phyloP scores from a whole-genome alignment of 2,888 invertebrate genomes.

The Allygus modestus region DNA sequence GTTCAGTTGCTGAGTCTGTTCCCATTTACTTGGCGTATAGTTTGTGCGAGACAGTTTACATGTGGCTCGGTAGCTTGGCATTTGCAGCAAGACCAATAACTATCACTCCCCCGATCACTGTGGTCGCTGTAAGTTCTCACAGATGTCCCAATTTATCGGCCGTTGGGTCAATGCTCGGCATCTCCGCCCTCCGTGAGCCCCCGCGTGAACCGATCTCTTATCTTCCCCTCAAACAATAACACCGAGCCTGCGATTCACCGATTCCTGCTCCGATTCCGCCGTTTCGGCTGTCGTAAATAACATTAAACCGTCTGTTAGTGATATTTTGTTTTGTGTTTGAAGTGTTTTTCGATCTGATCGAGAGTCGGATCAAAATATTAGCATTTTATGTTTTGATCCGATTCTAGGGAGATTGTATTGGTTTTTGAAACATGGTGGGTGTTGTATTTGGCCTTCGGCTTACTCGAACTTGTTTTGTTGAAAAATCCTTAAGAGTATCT shows the following conservation, averaged over 20 bases:
- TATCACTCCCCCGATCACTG: no score
- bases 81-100: no score
- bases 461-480: no score
- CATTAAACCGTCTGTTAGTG: slow-evolving; percentile 28
- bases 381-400: background rate
- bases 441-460: no score
- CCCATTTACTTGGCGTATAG: no score
- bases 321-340: slow-evolving; percentile 22
- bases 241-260: background rate
- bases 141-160: background rate
- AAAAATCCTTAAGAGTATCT: no score
- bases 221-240: slow-evolving; percentile 19
- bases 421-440: no score
- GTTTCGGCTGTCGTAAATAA: slow-evolving; percentile 30
- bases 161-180: slow-evolving; percentile 13
- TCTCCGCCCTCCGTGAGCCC: slow-evolving; percentile 11
- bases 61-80: no score
- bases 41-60: no score
- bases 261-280: slow-evolving; percentile 15
- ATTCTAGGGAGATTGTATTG: background rate
- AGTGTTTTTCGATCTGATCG: background rate
- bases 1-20: no score
- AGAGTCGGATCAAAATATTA: slow-evolving; percentile 1
- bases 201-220: slow-evolving; percentile 30
- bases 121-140: no score